phyloP scores from a whole-genome alignment of 2,797 vertebrate genomes.

The Rhinoraja longicauda region DNA sequence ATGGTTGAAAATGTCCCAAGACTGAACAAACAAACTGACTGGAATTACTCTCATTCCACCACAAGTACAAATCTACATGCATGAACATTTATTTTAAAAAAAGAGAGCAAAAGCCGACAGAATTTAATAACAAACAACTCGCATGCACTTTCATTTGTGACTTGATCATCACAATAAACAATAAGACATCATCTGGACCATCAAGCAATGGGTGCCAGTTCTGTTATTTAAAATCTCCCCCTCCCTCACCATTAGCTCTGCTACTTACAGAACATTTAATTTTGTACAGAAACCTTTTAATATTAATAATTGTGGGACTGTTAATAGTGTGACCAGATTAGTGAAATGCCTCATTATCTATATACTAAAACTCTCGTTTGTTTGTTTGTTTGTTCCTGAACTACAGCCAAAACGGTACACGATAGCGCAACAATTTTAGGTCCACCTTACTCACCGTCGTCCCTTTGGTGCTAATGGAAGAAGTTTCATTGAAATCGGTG shows the following conservation, averaged over 20 bases:
- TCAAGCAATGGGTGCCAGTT: neutral
- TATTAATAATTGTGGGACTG: neutral
- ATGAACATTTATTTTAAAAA: neutral
- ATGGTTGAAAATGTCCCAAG: neutral
- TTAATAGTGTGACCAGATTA: too few species aligned
- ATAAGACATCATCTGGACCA: neutral
- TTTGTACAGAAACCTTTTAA: neutral
- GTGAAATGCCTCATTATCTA: neutral
- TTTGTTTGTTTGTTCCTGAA: too few species aligned
- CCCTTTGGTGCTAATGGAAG: too few species aligned
- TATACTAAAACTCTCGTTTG: too few species aligned
- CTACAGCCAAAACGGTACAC: too few species aligned
- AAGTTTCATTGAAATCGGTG: too few species aligned
- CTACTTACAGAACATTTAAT: neutral
- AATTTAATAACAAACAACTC: neutral
- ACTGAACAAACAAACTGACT: constrained; percentile 19
- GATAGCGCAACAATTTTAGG: too few species aligned
- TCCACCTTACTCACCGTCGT: too few species aligned
- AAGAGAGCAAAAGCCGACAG: neutral
- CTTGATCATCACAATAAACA: neutral
- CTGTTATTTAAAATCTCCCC: neutral
- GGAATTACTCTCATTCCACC: neutral
- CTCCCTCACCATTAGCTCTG: neutral
- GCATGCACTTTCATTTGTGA: constrained; percentile 4
- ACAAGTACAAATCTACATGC: constrained; percentile 9